phyloP scores from a whole-genome alignment of 2,888 invertebrate species.

The Sympetrum striolatum region DNA sequence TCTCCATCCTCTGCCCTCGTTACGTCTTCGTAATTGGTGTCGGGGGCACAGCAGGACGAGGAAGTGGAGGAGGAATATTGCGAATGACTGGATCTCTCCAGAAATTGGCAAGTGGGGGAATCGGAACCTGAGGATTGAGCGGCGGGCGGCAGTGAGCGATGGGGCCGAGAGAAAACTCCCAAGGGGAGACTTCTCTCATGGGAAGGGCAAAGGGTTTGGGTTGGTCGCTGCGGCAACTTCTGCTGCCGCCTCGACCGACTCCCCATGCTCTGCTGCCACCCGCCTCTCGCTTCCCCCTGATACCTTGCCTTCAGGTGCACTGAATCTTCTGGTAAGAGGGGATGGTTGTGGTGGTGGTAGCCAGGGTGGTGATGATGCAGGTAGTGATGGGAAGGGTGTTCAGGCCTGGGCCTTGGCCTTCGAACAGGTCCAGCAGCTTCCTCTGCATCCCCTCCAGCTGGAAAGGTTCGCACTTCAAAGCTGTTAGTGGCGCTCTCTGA shows the following conservation, averaged over 20 bases:
- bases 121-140: conserved; percentile 20
- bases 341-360: conserved; percentile 39
- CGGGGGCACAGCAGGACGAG: conserved; percentile 20
- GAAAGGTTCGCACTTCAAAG: conserved; percentile 53
- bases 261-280: conserved; percentile 44
- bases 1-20: conserved; percentile 31
- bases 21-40: conserved; percentile 29
- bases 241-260: background rate
- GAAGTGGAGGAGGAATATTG: conserved; percentile 23
- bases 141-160: conserved; percentile 46
- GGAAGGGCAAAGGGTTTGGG: conserved; percentile 36
- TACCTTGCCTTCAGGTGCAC: conserved; percentile 13
- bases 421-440: conserved; percentile 32
- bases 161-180: conserved; percentile 41
- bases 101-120: conserved; percentile 42
- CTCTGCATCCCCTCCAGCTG: conserved; percentile 7
- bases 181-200: conserved; percentile 27
- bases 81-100: conserved; percentile 4
- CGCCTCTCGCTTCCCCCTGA: conserved; percentile 46
- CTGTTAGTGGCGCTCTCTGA: conserved; percentile 55
- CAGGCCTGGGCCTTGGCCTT: conserved; percentile 28
- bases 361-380: conserved; percentile 38
- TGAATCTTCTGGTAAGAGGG: conserved; percentile 19
- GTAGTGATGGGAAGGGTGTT: conserved; percentile 27
- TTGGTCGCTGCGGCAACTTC: conserved; percentile 12